Evolutionary conservation across 2,113 vertebrate species (phyloP), one percentile per base, ranked within the genome.

Genomic region (Platichthys stellatus): DNA sequence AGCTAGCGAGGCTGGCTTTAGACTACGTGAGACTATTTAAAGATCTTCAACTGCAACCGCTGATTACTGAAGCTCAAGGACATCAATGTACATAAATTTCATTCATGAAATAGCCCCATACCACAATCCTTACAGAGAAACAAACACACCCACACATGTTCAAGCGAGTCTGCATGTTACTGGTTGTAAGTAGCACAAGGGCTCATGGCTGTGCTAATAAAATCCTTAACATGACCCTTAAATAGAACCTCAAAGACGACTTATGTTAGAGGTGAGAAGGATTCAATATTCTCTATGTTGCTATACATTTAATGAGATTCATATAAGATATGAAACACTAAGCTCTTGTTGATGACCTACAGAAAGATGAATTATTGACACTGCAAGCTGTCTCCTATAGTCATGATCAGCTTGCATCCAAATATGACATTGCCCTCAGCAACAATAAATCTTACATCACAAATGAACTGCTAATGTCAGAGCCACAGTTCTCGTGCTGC

Each of bases 351-450:
- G 59, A 69, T 87, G 81, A 86, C 76, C 77, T 73, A 76, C 71
- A 69, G 63, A 82, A 63, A 69, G 68, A 74, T 90, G 62, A 90
- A 90, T 91, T 90, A 92, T 91, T 90, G 83, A 92, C 84, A 86
- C 80, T 71, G 82, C 83, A 88, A 90, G 83, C 85, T 91, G 90
- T 81, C 89, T 84, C 67, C 63, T 76, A 69, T 64, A 62, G 69
- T 76, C 74, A 83, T 65, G 28, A 84, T 82, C 78, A 81, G 62
- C 72, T 77, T 81, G 71, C 80, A 76, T 86, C 84, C 72, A 84
- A 82, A 84, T 79, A 59, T 86, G 88, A 87, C 86, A 81, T 86
- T 86, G 82, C 84, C 76, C 74, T 72, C 43, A 90, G 89, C 78
- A 51, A 80, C 63, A 71, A 40, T 68, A 71, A 85, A 67, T 81